Evolutionary conservation across 2,113 vertebrate genomes (phyloP), one percentile per base, ranked within the genome.

Genomic region (Rhynchopsitta pachyrhyncha): DNA sequence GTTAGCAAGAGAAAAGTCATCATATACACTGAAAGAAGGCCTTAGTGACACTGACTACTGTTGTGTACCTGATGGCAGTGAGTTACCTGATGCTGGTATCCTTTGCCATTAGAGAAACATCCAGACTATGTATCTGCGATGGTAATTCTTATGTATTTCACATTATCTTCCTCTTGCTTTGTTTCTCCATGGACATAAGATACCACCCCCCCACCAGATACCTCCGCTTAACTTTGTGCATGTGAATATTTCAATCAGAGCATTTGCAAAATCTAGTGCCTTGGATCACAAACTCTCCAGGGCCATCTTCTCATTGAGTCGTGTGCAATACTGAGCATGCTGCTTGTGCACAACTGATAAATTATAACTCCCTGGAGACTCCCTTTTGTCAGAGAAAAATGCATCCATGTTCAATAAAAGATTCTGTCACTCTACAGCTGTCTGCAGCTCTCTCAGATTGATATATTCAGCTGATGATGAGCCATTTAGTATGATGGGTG

Each of bases 391-490:
- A 89, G 59, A 79, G 37, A 70, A 94, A 95, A 96, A 91, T 23
- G 41, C 66, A 80, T 90, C 86, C 29, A n/a, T 77, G 59, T 95
- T 94, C 82, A 94, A 4, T 46, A 88, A 97, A 93, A 94, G 49
- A 88, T 68, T 82, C 94, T 95, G 86, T 88, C 80, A 57, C 62
- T 91, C 80, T 89, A 22, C 55, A 79, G 62, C 93, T 95, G 71
- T 95, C 91, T 94, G 90, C 82, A 89, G 92, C 79, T 78, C 79
- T 94, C 88, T 92, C 50, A 49, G 80, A 86, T 96, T 96, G 91
- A 93, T 95, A 85, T 89, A 95, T 92, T 96, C 94, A 93, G 67
- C 92, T 84, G 69, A 91, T 82, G 91, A 90, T 95, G 91, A 90
- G 83, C 73, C 94, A 90, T 95, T 92, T 89, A 75, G 77, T 47